A percentile compares a stretch with the other conserved stretches of the same genome.
These are phyloP conservation scores for Eulemur mongoz DNA, from an alignment of 2,797 vertebrate genomes.

Conservation along the genomic window DNA sequence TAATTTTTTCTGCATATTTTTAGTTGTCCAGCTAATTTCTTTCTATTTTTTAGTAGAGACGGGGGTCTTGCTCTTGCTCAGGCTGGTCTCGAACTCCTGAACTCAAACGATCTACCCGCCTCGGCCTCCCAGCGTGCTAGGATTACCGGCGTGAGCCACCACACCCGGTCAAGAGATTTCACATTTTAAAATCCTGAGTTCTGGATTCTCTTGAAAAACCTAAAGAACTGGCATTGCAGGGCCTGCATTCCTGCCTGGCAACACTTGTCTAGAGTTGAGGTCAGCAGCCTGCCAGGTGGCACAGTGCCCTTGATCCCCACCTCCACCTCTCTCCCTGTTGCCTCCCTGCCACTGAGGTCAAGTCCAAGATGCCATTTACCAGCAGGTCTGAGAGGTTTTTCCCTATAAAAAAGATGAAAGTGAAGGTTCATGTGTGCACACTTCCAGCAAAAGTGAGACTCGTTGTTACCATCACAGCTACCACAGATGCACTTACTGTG, in stretches of 20 bases:
- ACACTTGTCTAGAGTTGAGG: background rate
- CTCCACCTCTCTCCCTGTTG: background rate
- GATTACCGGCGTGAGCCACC: no score
- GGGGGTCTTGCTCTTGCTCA: no score
- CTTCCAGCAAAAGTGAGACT: background rate
- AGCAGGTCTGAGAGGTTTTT: background rate
- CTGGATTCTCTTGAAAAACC: background rate
- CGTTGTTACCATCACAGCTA: no score
- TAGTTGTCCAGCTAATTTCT: no score
- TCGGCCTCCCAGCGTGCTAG: no score
- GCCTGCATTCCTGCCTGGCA: background rate
- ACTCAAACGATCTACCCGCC: no score
- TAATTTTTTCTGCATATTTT: no score
- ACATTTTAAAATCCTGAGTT: conserved; percentile 24
- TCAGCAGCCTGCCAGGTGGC: background rate
- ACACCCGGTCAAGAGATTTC: background rate
- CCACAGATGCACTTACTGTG: no score
- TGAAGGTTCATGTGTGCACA: background rate
- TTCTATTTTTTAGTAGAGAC: no score
- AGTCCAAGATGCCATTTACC: background rate
- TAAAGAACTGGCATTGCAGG: background rate
- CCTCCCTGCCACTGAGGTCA: background rate
- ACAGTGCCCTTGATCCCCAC: background rate
- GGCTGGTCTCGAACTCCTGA: no score
- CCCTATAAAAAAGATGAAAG: background rate